Evolutionary conservation across 2,888 invertebrate genomes (phyloP).

Genomic region (Lepeophtheirus nordmannii): DNA sequence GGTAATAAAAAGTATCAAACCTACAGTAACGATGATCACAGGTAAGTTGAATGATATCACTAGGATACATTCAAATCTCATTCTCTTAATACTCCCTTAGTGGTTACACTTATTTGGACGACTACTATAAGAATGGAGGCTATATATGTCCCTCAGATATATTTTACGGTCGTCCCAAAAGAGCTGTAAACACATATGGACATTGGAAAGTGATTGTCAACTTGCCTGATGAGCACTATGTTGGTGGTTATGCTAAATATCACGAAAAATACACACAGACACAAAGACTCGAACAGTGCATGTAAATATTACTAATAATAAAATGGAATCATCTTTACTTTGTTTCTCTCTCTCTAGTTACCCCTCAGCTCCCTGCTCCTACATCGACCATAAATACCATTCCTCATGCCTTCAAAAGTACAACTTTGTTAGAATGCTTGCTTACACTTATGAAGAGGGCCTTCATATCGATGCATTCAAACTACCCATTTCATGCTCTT

Average conservation of each 20-base stretch:
- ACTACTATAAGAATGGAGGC: constrained; percentile 26
- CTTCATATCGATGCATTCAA: constrained; percentile 25
- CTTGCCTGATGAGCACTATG: constrained; percentile 23
- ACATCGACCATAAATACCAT: constrained; percentile 17
- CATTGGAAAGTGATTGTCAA: constrained; percentile 29
- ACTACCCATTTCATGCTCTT: constrained; percentile 25
- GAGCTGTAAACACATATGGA: constrained; percentile 28
- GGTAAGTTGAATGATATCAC: constrained; percentile 17
- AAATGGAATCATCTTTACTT: background rate
- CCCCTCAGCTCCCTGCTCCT: constrained; percentile 20
- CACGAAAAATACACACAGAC: constrained; percentile 28
- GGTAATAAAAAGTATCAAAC: constrained; percentile 20
- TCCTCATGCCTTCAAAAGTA: constrained; percentile 25
- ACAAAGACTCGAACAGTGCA: constrained; percentile 27
- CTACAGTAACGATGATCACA: constrained; percentile 14
- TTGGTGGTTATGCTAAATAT: constrained; percentile 25
- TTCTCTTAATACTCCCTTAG: constrained; percentile 12
- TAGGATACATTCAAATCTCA: too few relatives aligned
- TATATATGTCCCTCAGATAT: constrained; percentile 29
- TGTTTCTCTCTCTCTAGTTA: background rate
- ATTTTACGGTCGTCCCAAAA: constrained; percentile 26
- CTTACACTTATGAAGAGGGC: constrained; percentile 23
- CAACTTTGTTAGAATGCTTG: constrained; percentile 24
- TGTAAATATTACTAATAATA: constrained; percentile 16
- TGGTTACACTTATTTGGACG: constrained; percentile 18